phyloP scores from a whole-genome alignment of 2,888 invertebrate species.

The Euplagia quadripunctaria region DNA sequence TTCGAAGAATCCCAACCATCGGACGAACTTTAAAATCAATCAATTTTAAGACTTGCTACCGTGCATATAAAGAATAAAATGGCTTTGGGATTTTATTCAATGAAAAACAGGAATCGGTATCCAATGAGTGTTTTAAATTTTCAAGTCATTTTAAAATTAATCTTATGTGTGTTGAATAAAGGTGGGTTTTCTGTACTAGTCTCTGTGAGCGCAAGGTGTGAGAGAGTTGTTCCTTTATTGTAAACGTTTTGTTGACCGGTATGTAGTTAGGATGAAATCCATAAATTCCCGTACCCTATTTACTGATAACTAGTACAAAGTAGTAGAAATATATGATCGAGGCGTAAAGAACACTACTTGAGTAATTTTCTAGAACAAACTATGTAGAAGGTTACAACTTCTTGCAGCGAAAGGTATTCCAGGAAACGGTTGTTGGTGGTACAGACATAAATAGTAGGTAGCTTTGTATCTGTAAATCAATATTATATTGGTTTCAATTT shows the following conservation, averaged over 20 bases:
- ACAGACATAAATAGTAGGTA: too few relatives aligned
- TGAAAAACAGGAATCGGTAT: slow-evolving; percentile 10
- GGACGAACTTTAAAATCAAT: slow-evolving; percentile 1
- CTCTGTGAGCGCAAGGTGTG: not conserved
- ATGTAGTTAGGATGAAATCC: not conserved
- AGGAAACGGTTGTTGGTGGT: too few relatives aligned
- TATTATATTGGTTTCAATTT: too few relatives aligned
- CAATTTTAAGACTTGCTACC: slow-evolving; percentile 16
- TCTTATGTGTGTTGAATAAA: not conserved
- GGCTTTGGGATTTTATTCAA: not conserved
- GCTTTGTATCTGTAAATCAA: too few relatives aligned
- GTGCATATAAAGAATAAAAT: slow-evolving; percentile 17
- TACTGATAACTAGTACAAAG: not conserved
- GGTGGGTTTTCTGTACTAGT: not conserved
- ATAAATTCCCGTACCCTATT: slow-evolving; percentile 1
- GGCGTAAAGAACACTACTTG: too few relatives aligned
- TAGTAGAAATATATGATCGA: not conserved
- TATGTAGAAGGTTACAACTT: too few relatives aligned
- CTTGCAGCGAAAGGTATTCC: too few relatives aligned
- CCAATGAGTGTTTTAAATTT: not conserved
- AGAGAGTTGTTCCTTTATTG: slow-evolving; percentile 13
- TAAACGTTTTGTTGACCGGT: slow-evolving; percentile 1
- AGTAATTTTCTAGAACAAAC: too few relatives aligned
- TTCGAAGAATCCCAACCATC: slow-evolving; percentile 30
- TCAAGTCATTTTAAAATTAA: not conserved